phyloP scores from a whole-genome alignment of 2,113 vertebrate genomes.

The Aphyosemion australe region DNA sequence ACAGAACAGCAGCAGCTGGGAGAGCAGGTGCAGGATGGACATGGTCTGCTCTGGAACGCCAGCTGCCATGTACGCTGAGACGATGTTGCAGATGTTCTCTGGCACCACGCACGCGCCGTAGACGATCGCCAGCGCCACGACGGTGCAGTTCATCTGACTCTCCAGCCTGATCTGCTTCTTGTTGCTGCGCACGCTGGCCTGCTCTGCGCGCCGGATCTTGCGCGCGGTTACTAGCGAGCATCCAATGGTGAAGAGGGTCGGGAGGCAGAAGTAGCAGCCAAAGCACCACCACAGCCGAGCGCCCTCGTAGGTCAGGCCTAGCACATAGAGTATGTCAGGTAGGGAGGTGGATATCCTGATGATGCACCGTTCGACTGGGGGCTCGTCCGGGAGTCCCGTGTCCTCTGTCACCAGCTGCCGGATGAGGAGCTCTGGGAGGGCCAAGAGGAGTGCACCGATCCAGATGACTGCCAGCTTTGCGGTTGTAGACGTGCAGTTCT shows the following conservation, averaged over 20 bases:
- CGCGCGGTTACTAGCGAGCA: slow-evolving; percentile 93
- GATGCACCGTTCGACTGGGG: slow-evolving; percentile 84
- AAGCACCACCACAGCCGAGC: slow-evolving; percentile 99
- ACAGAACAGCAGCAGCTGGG: slow-evolving; percentile 95
- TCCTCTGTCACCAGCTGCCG: slow-evolving; percentile 90
- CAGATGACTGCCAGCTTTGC: slow-evolving; percentile 97
- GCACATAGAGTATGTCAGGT: slow-evolving; percentile 92
- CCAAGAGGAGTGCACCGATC: slow-evolving; percentile 92
- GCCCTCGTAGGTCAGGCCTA: slow-evolving; percentile 93
- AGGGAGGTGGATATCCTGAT: slow-evolving; percentile 91
- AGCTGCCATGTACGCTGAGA: slow-evolving; percentile 93
- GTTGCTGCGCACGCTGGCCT: slow-evolving; percentile 90
- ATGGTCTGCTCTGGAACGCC: slow-evolving; percentile 90
- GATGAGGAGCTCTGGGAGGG: slow-evolving; percentile 93
- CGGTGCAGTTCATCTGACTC: slow-evolving; percentile 98
- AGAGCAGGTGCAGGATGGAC: slow-evolving; percentile 93
- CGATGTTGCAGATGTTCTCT: slow-evolving; percentile 98
- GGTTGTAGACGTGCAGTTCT: slow-evolving; percentile 93
- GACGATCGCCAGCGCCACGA: slow-evolving; percentile 94
- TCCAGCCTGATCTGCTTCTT: slow-evolving; percentile 96
- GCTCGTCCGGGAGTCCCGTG: slow-evolving; percentile 56
- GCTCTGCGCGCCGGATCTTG: slow-evolving; percentile 91
- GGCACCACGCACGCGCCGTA: slow-evolving; percentile 97
- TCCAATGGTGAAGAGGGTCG: slow-evolving; percentile 96
- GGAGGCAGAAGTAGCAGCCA: slow-evolving; percentile 97